Evolutionary conservation across 1,140 invertebrate species (phyloP).

Genomic region (Habropoda laboriosa): DNA sequence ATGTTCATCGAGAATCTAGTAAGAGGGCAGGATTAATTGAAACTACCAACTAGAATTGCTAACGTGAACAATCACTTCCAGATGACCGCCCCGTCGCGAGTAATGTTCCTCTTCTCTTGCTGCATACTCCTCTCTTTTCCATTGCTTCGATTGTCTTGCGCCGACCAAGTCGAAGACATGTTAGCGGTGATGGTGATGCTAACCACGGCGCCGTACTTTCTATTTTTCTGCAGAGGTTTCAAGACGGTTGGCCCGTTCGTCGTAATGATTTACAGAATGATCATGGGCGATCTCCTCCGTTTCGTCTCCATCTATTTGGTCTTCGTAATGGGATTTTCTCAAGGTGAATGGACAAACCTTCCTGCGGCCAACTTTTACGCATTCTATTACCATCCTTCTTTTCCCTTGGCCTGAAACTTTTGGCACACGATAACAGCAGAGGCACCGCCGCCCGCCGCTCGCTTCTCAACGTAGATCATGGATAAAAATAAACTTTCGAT

Average conservation of each 20-base stretch:
- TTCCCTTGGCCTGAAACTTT: constrained; percentile 10
- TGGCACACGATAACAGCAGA: constrained; percentile 14
- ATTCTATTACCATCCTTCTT: neutral
- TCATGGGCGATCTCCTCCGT: constrained; percentile 95
- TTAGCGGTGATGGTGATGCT: constrained; percentile 96
- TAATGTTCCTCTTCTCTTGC: constrained; percentile 97
- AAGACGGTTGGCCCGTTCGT: constrained; percentile 99
- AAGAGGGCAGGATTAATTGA: too few relatives aligned
- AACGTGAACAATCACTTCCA: constrained; percentile 74
- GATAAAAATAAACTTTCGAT: constrained; percentile 15
- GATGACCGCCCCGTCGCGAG: constrained; percentile 94
- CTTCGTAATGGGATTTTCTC: constrained; percentile 98
- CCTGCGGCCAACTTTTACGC: neutral
- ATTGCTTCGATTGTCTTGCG: constrained; percentile 91
- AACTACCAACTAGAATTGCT: too few relatives aligned
- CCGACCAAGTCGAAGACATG: constrained; percentile 93
- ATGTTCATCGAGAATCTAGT: constrained; percentile 97
- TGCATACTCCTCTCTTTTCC: constrained; percentile 92
- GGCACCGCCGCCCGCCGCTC: neutral
- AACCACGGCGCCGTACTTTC: constrained; percentile 97
- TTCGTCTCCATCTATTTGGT: constrained; percentile 98
- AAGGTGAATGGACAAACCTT: constrained; percentile 85
- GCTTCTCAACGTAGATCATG: constrained; percentile 7
- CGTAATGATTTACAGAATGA: constrained; percentile 99
- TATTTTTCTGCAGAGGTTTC: constrained; percentile 99